Evolutionary conservation across 2,888 invertebrate genomes (phyloP).

Genomic region (Liposcelis brunnea): DNA sequence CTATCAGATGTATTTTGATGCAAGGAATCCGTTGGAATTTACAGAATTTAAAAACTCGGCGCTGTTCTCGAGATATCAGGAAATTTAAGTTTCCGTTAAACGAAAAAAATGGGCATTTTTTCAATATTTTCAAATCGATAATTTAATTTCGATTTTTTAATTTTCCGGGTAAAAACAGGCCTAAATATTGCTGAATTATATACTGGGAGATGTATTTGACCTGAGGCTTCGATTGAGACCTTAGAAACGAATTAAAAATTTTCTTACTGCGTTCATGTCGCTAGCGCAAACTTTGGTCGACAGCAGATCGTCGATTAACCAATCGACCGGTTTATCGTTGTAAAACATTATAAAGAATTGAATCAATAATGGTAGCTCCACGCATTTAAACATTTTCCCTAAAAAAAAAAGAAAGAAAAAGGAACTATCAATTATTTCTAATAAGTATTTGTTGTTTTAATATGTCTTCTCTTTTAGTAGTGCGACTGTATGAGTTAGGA

Average conservation of each 20-base stretch:
- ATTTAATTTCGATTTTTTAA: constrained; percentile 12
- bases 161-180: no score
- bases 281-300: constrained; percentile 78
- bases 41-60: no score
- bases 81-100: no score
- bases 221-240: no score
- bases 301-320: constrained; percentile 81
- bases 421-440: constrained; percentile 10
- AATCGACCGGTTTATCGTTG: constrained; percentile 91
- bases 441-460: not conserved
- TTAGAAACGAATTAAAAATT: constrained; percentile 10
- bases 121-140: constrained; percentile 2
- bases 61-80: no score
- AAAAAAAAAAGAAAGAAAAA: constrained; percentile 20
- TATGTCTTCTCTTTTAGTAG: no score
- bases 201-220: no score
- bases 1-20: no score
- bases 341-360: constrained; percentile 92
- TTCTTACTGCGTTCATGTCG: constrained; percentile 50
- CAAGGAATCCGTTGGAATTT: no score
- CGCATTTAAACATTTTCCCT: constrained; percentile 79
- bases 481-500: no score
- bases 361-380: constrained; percentile 68
- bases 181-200: no score
- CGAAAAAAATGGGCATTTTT: no score